phyloP scores from a whole-genome alignment of 2,113 vertebrate genomes.

The Phyllostomus hastatus region DNA sequence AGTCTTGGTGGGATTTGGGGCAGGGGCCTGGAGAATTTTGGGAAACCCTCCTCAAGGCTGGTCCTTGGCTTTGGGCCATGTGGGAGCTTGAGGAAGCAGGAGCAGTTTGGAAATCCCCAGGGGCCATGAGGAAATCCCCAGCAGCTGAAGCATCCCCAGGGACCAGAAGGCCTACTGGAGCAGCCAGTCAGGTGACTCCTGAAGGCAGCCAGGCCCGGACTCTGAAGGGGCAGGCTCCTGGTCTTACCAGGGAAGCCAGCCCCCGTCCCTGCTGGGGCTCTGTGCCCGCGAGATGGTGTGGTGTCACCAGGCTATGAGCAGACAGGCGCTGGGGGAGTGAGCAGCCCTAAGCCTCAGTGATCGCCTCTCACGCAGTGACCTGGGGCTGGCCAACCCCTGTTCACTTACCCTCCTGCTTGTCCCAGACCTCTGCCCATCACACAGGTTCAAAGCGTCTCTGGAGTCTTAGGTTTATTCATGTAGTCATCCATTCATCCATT shows the following conservation, averaged over 20 bases:
- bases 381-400: neutral
- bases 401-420: neutral
- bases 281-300: neutral
- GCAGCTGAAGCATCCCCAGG: neutral
- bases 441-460: neutral
- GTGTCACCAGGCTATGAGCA: neutral
- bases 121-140: slow-evolving; percentile 41
- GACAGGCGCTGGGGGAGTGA: neutral
- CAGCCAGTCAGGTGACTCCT: neutral
- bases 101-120: slow-evolving; percentile 63
- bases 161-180: neutral
- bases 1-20: neutral
- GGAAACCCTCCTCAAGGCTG: neutral
- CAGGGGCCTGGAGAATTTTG: neutral
- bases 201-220: neutral
- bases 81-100: slow-evolving; percentile 8
- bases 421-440: neutral
- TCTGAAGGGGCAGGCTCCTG: neutral
- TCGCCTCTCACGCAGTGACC: neutral
- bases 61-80: slow-evolving; percentile 28
- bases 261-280: neutral
- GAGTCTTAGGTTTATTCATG: neutral
- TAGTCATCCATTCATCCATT: slow-evolving; percentile 17
- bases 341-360: neutral
- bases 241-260: neutral